Percentiles rank a stretch among this genome's conserved stretches.
phyloP scores from a whole-genome alignment of 2,888 invertebrate species.

The Cepaea hortensis region DNA sequence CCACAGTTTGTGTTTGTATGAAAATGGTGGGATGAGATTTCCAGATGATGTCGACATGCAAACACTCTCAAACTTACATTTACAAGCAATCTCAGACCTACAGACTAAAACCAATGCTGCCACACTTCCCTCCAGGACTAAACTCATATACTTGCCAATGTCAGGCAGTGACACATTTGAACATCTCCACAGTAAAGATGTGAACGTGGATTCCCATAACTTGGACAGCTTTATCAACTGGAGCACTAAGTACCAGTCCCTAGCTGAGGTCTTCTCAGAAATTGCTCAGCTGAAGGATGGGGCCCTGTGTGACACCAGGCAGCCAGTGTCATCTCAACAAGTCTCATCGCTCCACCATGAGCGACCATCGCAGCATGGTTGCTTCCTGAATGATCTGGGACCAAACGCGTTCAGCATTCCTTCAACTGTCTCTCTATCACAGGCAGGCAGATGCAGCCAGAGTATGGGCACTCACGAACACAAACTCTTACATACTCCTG shows the following conservation, averaged over 20 bases:
- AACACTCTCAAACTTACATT: slow-evolving; percentile 88
- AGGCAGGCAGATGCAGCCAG: neutral
- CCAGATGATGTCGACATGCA: slow-evolving; percentile 86
- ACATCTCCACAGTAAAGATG: slow-evolving; percentile 87
- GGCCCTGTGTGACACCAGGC: slow-evolving; percentile 70
- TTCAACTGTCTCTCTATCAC: slow-evolving; percentile 77
- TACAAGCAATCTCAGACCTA: slow-evolving; percentile 87
- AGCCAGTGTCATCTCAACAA: slow-evolving; percentile 71
- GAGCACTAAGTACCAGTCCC: slow-evolving; percentile 97
- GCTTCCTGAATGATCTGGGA: slow-evolving; percentile 80
- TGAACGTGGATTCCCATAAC: slow-evolving; percentile 96
- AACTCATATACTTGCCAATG: slow-evolving; percentile 80
- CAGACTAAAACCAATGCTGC: slow-evolving; percentile 78
- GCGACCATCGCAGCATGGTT: no score
- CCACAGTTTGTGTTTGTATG: no score
- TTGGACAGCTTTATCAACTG: slow-evolving; percentile 97
- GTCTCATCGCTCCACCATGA: slow-evolving; percentile 20
- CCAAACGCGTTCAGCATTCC: slow-evolving; percentile 93
- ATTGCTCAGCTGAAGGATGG: slow-evolving; percentile 95
- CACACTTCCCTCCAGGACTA: slow-evolving; percentile 70
- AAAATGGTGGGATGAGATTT: no score
- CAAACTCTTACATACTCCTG: slow-evolving; percentile 5
- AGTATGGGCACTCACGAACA: neutral
- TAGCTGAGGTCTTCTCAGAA: slow-evolving; percentile 97
- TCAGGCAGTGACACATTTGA: slow-evolving; percentile 68